Evolutionary conservation across 2,113 vertebrate genomes (phyloP).

Genomic region (Isichthys henryi): DNA sequence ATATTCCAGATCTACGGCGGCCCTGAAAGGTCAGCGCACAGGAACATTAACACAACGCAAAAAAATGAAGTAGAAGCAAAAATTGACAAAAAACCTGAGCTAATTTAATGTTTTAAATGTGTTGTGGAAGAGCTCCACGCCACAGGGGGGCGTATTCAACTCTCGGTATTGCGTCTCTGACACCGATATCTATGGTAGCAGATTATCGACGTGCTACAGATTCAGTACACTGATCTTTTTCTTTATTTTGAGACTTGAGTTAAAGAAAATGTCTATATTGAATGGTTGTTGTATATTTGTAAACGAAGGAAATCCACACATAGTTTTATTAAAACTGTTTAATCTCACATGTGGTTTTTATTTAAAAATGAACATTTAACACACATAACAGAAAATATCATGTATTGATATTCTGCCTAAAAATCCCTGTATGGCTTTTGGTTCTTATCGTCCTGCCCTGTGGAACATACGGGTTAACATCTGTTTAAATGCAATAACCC

Average conservation of each 20-base stretch:
- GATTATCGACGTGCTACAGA: background rate
- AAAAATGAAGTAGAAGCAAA: background rate
- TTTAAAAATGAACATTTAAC: background rate
- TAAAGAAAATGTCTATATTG: no score
- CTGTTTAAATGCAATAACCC: background rate
- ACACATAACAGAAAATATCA: background rate
- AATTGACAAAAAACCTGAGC: background rate
- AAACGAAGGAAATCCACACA: no score
- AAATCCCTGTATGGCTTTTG: background rate
- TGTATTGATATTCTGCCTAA: background rate
- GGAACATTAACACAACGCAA: background rate
- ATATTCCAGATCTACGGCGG: constrained; percentile 39
- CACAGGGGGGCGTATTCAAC: background rate
- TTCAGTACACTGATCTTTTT: background rate
- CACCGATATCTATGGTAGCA: background rate
- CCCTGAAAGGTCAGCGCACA: background rate
- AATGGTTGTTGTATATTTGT: no score
- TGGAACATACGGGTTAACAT: background rate
- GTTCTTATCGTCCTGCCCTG: background rate
- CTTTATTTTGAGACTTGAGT: no score
- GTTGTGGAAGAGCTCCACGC: background rate
- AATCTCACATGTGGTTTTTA: background rate
- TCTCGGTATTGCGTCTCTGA: background rate
- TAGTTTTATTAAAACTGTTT: background rate
- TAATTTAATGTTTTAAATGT: background rate